Evolutionary conservation across 2,113 vertebrate genomes (phyloP).

Genomic region (Penelope pileata): DNA sequence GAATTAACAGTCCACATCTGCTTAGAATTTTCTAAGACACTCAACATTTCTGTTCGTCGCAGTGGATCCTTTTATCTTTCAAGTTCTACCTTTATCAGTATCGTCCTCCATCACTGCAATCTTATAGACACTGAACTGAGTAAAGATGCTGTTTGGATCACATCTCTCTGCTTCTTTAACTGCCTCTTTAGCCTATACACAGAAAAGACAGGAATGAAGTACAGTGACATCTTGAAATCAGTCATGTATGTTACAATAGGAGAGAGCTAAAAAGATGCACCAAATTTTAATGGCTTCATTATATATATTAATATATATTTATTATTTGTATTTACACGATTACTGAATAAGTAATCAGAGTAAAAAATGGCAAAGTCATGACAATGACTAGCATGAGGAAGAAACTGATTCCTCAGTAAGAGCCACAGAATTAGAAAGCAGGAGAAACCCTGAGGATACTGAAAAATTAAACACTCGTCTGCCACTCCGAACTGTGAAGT

Average conservation of each 20-base stretch:
- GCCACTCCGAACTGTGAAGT: background rate
- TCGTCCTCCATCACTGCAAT: constrained; percentile 85
- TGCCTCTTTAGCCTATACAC: constrained; percentile 86
- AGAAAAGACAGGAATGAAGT: constrained; percentile 21
- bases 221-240: background rate
- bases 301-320: background rate
- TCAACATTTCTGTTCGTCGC: background rate
- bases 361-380: background rate
- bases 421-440: background rate
- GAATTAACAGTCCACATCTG: background rate
- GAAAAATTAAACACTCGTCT: background rate
- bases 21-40: background rate
- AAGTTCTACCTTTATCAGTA: constrained; percentile 77
- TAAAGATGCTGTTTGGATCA: constrained; percentile 88
- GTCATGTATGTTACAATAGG: background rate
- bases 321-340: background rate
- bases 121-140: constrained; percentile 89
- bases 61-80: background rate
- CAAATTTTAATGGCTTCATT: background rate
- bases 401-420: background rate
- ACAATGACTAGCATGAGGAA: background rate
- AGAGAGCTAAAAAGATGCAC: background rate
- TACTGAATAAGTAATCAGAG: background rate
- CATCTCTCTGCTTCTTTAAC: constrained; percentile 83
- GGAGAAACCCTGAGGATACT: background rate